Conservation (phyloP, 2,113 vertebrate genomes). For the Campylomormyrus numenius region DNA sequence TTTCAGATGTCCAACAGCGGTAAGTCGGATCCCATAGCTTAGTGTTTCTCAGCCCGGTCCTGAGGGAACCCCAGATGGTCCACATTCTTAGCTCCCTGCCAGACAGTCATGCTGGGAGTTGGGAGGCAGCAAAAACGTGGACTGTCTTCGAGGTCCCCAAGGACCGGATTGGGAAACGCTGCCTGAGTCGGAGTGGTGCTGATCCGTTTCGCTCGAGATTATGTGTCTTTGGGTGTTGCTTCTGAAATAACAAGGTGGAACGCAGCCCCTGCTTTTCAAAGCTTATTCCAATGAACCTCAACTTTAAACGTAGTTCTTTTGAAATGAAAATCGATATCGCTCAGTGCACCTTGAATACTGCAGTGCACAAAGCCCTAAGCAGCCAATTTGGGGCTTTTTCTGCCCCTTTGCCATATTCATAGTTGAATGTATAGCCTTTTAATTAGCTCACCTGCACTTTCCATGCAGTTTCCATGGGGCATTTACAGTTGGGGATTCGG, state of each 20-base stretch:
- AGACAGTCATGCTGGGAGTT: background rate
- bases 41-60: background rate
- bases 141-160: background rate
- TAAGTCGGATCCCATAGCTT: conserved; percentile 48
- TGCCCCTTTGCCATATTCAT: background rate
- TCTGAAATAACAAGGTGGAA: background rate
- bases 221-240: background rate
- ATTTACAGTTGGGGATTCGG: background rate
- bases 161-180: background rate
- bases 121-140: background rate
- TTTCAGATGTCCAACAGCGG: conserved; percentile 99
- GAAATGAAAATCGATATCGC: conserved; percentile 17
- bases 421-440: background rate
- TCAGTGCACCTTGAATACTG: background rate
- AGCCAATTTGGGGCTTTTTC: background rate
- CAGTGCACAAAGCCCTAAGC: background rate
- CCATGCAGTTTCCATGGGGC: background rate
- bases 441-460: conserved; percentile 1
- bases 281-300: background rate
- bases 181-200: background rate
- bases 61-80: background rate
- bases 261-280: background rate
- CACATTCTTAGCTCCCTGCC: background rate
- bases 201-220: background rate
- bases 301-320: conserved; percentile 8